phyloP scores from a whole-genome alignment of 2,113 vertebrate species.

The Lagopus leucura region DNA sequence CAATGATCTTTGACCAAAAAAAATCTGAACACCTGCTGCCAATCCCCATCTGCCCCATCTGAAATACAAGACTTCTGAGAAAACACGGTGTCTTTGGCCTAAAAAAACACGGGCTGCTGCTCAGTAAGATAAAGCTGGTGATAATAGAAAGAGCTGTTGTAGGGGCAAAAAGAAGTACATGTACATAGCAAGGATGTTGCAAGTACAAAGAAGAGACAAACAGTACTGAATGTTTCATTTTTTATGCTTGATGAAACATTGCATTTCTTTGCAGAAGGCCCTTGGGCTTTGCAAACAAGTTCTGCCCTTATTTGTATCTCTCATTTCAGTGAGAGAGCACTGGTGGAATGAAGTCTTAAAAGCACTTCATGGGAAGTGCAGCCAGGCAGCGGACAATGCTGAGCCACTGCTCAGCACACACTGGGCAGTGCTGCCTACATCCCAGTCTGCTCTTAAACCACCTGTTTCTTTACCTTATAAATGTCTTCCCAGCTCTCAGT shows the following conservation, averaged over 20 bases:
- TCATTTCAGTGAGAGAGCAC: not conserved
- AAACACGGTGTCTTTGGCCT: not conserved
- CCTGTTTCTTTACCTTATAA: not conserved
- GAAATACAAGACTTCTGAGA: not conserved
- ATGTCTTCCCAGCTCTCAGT: not conserved
- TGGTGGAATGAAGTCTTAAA: not conserved
- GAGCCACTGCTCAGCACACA: not conserved
- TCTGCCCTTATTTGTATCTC: not conserved
- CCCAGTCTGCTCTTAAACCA: not conserved
- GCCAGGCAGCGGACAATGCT: not conserved
- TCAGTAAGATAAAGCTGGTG: not conserved
- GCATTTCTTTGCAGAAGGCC: not conserved
- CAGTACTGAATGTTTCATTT: not conserved
- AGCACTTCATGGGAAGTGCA: not conserved
- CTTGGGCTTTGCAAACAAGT: not conserved
- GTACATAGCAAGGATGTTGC: not conserved
- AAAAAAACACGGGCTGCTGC: not conserved
- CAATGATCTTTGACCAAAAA: not conserved
- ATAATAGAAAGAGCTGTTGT: not conserved
- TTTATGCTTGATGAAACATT: not conserved
- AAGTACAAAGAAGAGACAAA: not conserved
- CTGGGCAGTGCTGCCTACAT: not conserved
- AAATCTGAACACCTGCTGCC: not conserved
- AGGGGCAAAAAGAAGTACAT: not conserved
- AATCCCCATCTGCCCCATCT: not conserved